These are phyloP conservation scores for Hyposoter dolosus DNA, from an alignment of 2,888 invertebrate species.

Conservation along the genomic window DNA sequence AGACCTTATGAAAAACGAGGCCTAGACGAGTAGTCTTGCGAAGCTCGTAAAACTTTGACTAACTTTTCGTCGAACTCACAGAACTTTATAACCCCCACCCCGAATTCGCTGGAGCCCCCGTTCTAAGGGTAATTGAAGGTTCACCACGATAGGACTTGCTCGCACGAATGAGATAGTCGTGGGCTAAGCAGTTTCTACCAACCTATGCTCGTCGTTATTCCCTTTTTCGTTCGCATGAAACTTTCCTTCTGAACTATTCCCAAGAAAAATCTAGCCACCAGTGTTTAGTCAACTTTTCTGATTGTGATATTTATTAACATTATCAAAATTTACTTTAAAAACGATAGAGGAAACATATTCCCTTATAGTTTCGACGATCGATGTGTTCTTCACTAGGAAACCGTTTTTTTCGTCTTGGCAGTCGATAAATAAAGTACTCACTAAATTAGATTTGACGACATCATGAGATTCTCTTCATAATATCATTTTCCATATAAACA, in stretches of 20 bases:
- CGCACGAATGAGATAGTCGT: slow-evolving; percentile 62
- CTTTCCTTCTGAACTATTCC: not conserved
- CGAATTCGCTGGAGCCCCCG: slow-evolving; percentile 8
- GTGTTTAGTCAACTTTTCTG: not conserved
- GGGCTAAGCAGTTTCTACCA: slow-evolving; percentile 62
- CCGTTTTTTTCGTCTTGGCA: not conserved
- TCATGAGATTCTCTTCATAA: not conserved
- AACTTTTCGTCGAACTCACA: slow-evolving; percentile 63
- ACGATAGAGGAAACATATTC: not conserved
- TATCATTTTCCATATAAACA: not conserved
- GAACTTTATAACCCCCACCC: slow-evolving; percentile 45
- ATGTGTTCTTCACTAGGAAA: not conserved
- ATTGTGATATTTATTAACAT: not conserved
- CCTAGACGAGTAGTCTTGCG: slow-evolving; percentile 49
- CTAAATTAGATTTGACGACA: too few species aligned
- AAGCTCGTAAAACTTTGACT: slow-evolving; percentile 62
- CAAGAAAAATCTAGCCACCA: not conserved
- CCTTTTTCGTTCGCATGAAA: not conserved
- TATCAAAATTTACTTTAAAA: too few species aligned
- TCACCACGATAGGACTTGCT: slow-evolving; percentile 54
- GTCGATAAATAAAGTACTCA: too few species aligned
- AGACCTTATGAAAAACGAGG: slow-evolving; percentile 13
- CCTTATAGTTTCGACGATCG: not conserved
- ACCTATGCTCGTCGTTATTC: slow-evolving; percentile 21
- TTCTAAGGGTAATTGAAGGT: slow-evolving; percentile 64